Percentiles rank a stretch among this genome's conserved stretches.
These are phyloP conservation scores for Oceanites oceanicus DNA, from an alignment of 2,113 vertebrate species.

Conservation along the genomic window DNA sequence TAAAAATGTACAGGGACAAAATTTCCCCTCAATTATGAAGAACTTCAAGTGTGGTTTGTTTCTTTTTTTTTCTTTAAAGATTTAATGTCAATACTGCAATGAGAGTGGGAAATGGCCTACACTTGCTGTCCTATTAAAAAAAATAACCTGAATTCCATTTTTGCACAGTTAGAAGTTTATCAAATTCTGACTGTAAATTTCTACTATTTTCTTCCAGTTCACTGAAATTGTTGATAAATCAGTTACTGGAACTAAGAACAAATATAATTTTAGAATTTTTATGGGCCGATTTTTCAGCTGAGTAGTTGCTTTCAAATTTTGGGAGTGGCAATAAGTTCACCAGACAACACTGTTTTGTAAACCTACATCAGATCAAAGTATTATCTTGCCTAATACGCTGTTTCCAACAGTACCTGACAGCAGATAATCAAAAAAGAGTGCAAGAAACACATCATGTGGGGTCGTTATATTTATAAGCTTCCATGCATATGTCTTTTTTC, in stretches of 20 bases:
- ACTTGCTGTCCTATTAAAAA: neutral
- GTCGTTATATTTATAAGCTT: neutral
- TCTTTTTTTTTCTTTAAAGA: neutral
- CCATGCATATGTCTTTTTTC: neutral
- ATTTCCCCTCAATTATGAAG: neutral
- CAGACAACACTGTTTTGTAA: neutral
- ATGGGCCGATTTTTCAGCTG: fast-evolving
- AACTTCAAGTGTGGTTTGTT: neutral
- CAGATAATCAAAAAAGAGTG: neutral
- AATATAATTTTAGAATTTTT: neutral
- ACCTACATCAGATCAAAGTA: neutral
- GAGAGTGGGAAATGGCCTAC: neutral
- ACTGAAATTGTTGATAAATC: neutral
- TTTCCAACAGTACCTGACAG: neutral
- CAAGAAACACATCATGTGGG: neutral
- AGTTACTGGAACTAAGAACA: neutral
- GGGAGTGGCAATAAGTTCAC: neutral
- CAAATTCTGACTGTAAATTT: neutral
- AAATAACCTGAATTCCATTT: neutral
- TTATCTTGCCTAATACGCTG: neutral
- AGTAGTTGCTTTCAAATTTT: neutral
- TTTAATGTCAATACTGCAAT: neutral
- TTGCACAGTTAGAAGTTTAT: neutral
- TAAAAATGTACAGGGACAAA: neutral
- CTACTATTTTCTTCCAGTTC: neutral